Base-by-base conservation (phyloP, 2,888 invertebrate species). In the Caradrina kadenii region DNA sequence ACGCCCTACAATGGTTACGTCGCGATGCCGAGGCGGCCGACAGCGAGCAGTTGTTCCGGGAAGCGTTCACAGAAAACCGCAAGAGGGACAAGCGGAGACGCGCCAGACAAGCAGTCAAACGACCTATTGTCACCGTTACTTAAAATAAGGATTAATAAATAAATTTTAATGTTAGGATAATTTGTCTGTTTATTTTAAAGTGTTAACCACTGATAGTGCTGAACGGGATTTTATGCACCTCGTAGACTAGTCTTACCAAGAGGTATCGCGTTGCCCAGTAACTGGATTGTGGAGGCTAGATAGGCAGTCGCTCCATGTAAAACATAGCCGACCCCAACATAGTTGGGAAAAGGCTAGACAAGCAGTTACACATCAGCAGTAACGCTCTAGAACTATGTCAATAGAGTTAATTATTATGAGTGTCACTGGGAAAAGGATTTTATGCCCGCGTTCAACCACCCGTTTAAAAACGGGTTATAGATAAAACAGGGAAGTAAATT, bases 1-100 rank as follows among this genome's bases (percentile, higher is more conserved):
- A 98, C 89, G 98, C 98, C 0, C 95, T 99, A 87, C 96, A 97
- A 71, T 97, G 98, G 92, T 88, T 98, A 62, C 97, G 98, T 86
- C 96, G 97, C 64, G 97, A 97, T 77, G 96, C 98, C 15, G 98
- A 98, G 92, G 97, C 97, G 79, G 96, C 96, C 1, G 97, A 98
- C 81, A 97, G 97, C 63, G 96, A 98, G 31, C 97, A 97, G 84
- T 93, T 98, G 80, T 99, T 99, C 94, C 96, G 96, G 69, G 98
- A 98, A 84, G 98, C 98, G 0, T 97, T 97, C 0, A 93, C 96
- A 62, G 96, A 96, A 65, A 96, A 96, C 63, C 96, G 96, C 76
- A 96, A 97, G 67, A 97, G 96, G 63, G 97, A 97, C 82, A 97
- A 97, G 88, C 96, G 96, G 76, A 93, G 96, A 63, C 96, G 96